These are phyloP conservation scores for Salvelinus namaycush DNA, from an alignment of 2,113 vertebrate species.

Conservation along the genomic window DNA sequence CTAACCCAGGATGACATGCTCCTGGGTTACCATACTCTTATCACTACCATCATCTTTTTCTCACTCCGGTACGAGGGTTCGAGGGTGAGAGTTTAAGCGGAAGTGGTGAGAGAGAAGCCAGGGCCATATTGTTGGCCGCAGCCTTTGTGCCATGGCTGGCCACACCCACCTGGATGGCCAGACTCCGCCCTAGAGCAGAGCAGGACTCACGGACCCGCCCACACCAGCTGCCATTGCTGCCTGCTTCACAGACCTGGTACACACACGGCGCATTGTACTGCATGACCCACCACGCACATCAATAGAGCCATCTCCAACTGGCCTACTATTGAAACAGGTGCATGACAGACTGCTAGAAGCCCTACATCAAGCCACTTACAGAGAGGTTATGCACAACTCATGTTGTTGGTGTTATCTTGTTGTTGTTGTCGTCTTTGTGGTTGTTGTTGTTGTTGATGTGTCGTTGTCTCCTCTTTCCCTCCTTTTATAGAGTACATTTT, in stretches of 20 bases:
- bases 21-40: constrained; percentile 58
- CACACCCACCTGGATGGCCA: constrained; percentile 71
- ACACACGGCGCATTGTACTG: constrained; percentile 81
- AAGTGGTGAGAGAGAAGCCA: constrained; percentile 59
- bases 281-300: constrained; percentile 84
- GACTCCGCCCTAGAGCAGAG: constrained; percentile 69
- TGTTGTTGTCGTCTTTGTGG: constrained; percentile 72
- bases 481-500: constrained; percentile 58
- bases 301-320: constrained; percentile 78
- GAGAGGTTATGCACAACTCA: constrained; percentile 91
- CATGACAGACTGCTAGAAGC: constrained; percentile 98
- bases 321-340: constrained; percentile 87
- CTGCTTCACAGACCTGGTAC: constrained; percentile 82
- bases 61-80: constrained; percentile 51
- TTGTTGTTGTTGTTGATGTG: constrained; percentile 73
- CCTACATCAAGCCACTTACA: constrained; percentile 97
- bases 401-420: constrained; percentile 67
- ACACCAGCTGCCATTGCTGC: constrained; percentile 80
- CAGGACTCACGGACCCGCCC: constrained; percentile 75
- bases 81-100: constrained; percentile 63
- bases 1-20: constrained; percentile 53
- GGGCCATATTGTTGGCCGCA: constrained; percentile 69
- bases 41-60: constrained; percentile 63
- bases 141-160: constrained; percentile 80
- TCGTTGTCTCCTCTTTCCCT: constrained; percentile 62